These are phyloP conservation scores for Denticeps clupeoides DNA, from an alignment of 2,797 vertebrate species.

Conservation along the genomic window DNA sequence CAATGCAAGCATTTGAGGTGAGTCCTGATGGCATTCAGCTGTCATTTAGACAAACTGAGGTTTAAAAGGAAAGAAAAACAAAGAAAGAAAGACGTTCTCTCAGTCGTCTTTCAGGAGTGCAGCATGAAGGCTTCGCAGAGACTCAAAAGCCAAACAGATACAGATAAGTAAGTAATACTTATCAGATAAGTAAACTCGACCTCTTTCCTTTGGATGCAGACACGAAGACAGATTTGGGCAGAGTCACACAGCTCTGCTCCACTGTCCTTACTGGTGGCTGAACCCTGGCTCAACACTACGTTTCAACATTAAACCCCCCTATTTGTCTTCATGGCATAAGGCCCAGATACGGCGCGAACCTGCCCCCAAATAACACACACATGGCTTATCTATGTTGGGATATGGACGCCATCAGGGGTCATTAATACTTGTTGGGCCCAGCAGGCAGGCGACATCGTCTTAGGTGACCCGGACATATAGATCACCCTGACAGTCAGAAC, in stretches of 20 bases:
- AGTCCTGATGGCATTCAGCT: too few species aligned
- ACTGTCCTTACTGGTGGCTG: too few species aligned
- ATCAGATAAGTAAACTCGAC: neutral
- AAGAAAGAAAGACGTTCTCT: neutral
- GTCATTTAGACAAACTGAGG: too few species aligned
- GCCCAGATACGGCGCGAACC: too few species aligned
- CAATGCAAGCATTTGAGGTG: too few species aligned
- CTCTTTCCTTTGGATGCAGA: neutral
- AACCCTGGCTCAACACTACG: too few species aligned
- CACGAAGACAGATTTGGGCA: neutral
- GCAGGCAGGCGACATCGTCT: neutral
- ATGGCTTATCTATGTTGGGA: too few species aligned
- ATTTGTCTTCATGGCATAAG: too few species aligned
- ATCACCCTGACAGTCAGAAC: slow-evolving; percentile 18
- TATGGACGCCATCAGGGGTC: neutral
- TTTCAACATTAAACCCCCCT: too few species aligned
- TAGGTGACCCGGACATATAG: slow-evolving; percentile 2
- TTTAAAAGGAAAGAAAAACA: too few species aligned
- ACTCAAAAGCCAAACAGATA: slow-evolving; percentile 1
- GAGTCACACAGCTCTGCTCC: too few species aligned
- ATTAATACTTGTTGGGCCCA: slow-evolving; percentile 11
- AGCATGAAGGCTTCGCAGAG: neutral
- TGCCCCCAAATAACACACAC: too few species aligned
- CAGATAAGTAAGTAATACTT: neutral
- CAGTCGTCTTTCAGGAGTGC: neutral